Conservation (phyloP, 1,140 invertebrate species). For the Dendroctonus valens region DNA sequence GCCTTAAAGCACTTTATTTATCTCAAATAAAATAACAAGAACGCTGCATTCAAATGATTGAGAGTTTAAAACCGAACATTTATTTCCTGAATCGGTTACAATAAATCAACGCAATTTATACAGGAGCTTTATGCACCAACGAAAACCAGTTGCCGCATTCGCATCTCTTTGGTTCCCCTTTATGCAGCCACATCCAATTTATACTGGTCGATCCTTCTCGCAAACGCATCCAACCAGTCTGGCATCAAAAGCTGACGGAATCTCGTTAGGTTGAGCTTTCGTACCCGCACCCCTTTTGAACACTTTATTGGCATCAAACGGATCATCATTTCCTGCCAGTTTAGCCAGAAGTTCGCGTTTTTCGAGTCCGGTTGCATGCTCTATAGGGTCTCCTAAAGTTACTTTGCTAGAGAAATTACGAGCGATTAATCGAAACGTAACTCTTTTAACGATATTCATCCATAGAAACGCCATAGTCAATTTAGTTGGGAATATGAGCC, state of each 20-base stretch:
- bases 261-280: slow-evolving; percentile 81
- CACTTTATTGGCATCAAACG: slow-evolving; percentile 77
- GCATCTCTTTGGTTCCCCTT: slow-evolving; percentile 84
- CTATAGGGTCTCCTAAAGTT: neutral
- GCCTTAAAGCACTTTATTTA: too few relatives aligned
- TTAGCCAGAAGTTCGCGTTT: slow-evolving; percentile 83
- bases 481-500: too few relatives aligned
- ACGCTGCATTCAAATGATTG: too few relatives aligned
- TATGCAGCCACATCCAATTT: slow-evolving; percentile 93
- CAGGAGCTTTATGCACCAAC: slow-evolving; percentile 69
- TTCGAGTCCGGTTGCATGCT: slow-evolving; percentile 54
- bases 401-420: neutral
- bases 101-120: slow-evolving; percentile 53
- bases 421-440: too few relatives aligned
- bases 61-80: too few relatives aligned
- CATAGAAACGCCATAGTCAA: too few relatives aligned
- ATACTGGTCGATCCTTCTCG: slow-evolving; percentile 85
- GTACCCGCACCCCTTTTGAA: slow-evolving; percentile 78
- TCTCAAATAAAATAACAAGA: too few relatives aligned
- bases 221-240: slow-evolving; percentile 95
- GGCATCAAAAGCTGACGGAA: slow-evolving; percentile 85
- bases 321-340: slow-evolving; percentile 85
- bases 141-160: slow-evolving; percentile 97
- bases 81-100: too few relatives aligned
- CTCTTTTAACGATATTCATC: too few relatives aligned